Conservation (phyloP, 2,113 vertebrate species). For the Thryonomys swinderianus region DNA sequence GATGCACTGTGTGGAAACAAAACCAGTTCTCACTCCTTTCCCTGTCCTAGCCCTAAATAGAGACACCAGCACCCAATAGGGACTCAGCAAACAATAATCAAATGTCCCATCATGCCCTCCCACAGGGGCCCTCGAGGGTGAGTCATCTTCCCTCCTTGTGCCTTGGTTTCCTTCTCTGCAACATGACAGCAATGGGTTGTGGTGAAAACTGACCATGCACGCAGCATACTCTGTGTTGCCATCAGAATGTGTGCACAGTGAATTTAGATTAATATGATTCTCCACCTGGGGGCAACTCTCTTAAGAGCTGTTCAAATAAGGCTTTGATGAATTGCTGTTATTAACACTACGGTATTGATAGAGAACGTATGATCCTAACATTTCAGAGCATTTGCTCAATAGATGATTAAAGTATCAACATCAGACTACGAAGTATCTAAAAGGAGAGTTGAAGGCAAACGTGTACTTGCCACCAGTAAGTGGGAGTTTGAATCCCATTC, state of each 20-base stretch:
- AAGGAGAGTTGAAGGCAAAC: neutral
- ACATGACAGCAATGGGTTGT: rapidly evolving
- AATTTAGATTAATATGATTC: neutral
- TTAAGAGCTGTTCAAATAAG: neutral
- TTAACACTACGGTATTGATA: neutral
- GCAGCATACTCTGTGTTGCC: rapidly evolving
- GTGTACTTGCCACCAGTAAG: neutral
- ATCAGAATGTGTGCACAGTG: neutral
- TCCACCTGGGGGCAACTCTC: neutral
- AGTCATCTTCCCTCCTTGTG: neutral
- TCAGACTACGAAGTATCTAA: neutral
- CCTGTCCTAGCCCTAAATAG: neutral
- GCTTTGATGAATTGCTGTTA: neutral
- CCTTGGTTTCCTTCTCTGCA: neutral
- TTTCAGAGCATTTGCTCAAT: neutral
- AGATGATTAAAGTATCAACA: neutral
- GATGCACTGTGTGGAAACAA: neutral
- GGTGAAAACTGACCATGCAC: neutral
- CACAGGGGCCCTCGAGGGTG: neutral
- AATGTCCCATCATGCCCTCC: neutral
- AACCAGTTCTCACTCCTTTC: neutral
- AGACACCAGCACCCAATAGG: neutral
- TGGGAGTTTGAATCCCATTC: neutral
- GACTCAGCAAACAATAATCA: neutral
- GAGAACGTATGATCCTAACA: neutral